phyloP scores from a whole-genome alignment of 2,888 invertebrate species.

The Odontocolon sp. region DNA sequence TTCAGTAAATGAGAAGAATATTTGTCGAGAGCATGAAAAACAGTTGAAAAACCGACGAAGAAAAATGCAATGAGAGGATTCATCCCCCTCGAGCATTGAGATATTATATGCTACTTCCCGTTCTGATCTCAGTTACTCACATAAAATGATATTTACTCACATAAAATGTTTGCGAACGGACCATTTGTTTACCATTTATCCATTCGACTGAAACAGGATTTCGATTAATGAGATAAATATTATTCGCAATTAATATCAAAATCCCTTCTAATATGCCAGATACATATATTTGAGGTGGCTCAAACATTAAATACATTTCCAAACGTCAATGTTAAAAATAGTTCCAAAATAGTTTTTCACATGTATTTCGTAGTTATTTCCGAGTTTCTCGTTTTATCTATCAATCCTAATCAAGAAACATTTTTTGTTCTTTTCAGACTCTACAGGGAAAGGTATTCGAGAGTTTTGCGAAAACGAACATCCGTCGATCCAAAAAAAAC shows the following conservation, averaged over 20 bases:
- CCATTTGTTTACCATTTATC: constrained; percentile 1
- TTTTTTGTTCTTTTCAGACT: constrained; percentile 55
- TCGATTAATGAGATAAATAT: not conserved
- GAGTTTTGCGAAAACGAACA: constrained; percentile 80
- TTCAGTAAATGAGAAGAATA: constrained; percentile 23
- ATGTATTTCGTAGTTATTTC: too few species aligned
- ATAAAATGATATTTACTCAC: constrained; percentile 6
- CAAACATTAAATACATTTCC: too few species aligned
- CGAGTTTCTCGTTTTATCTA: not conserved
- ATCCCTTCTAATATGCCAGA: too few species aligned
- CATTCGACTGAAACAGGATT: not conserved
- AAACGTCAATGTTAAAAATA: too few species aligned
- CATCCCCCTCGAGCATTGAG: not conserved
- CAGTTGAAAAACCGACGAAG: constrained; percentile 8
- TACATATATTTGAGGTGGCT: too few species aligned
- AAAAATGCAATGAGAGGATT: constrained; percentile 28
- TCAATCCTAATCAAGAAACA: not conserved
- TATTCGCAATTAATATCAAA: not conserved
- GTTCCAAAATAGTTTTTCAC: too few species aligned
- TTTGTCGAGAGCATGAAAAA: constrained; percentile 32
- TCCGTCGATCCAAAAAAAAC: constrained; percentile 92
- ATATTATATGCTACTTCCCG: too few species aligned
- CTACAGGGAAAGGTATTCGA: constrained; percentile 68
- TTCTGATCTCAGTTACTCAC: not conserved
- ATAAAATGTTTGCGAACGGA: constrained; percentile 26